These are phyloP conservation scores for Malurus cyaneus DNA, from an alignment of 2,113 vertebrate species.

Conservation along the genomic window DNA sequence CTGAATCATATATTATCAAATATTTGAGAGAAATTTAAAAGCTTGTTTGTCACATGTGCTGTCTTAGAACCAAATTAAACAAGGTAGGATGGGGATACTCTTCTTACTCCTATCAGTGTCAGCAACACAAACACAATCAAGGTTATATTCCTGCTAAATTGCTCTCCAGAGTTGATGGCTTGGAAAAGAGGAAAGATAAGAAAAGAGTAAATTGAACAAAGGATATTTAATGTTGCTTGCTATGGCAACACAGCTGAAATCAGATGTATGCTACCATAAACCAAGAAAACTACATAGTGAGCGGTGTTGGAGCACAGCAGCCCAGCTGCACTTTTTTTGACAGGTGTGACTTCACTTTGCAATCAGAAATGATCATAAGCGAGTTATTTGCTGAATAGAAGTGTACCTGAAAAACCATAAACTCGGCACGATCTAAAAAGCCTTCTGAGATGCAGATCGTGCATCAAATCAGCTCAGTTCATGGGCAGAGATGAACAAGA, in stretches of 20 bases:
- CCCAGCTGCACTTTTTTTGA: not conserved
- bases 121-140: not conserved
- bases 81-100: not conserved
- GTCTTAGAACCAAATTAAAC: not conserved
- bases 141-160: not conserved
- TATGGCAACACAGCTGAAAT: not conserved
- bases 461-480: not conserved
- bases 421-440: not conserved
- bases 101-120: not conserved
- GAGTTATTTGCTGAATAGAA: not conserved
- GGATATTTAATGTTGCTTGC: not conserved
- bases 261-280: not conserved
- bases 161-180: not conserved
- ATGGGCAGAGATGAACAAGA: not conserved
- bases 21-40: not conserved
- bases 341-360: not conserved
- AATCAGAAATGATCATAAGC: not conserved
- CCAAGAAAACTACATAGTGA: not conserved
- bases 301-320: not conserved
- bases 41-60: not conserved
- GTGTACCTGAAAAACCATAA: not conserved
- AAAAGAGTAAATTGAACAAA: not conserved
- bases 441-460: not conserved
- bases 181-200: not conserved
- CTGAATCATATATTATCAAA: not conserved